A percentile compares a stretch with the other conserved stretches of the same genome.
phyloP scores from a whole-genome alignment of 2,888 invertebrate genomes.

The Zhuqinia jingwanae region DNA sequence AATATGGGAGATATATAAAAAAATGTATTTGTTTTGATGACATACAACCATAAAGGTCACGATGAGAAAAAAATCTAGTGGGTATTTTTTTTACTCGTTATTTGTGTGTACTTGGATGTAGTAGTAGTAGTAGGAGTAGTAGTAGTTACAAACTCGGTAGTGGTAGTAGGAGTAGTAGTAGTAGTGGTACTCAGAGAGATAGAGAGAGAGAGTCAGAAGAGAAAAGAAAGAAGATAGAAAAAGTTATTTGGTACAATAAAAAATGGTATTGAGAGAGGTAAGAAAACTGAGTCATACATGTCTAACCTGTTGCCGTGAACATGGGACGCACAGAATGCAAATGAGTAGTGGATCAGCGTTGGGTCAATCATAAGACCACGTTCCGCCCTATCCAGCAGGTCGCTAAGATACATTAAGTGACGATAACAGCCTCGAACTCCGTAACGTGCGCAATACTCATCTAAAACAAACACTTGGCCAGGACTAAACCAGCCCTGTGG shows the following conservation, averaged over 20 bases:
- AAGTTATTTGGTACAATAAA: slow-evolving; percentile 71
- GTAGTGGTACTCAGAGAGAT: slow-evolving; percentile 61
- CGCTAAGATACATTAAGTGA: slow-evolving; percentile 97
- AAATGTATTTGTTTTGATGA: slow-evolving; percentile 66
- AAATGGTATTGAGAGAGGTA: slow-evolving; percentile 76
- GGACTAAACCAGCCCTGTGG: slow-evolving; percentile 99
- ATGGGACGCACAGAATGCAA: slow-evolving; percentile 99
- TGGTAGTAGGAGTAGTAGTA: slow-evolving; percentile 54
- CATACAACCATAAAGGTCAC: slow-evolving; percentile 59
- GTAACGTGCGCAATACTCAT: slow-evolving; percentile 98
- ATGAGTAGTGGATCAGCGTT: slow-evolving; percentile 98
- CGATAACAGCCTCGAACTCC: slow-evolving; percentile 98
- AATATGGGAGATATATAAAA: not conserved
- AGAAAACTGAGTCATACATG: slow-evolving; percentile 78
- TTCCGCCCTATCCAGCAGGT: slow-evolving; percentile 96
- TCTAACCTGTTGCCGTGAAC: slow-evolving; percentile 98
- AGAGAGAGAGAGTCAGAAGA: slow-evolving; percentile 64
- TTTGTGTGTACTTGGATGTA: slow-evolving; percentile 74
- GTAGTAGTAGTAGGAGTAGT: slow-evolving; percentile 60
- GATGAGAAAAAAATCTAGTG: slow-evolving; percentile 48
- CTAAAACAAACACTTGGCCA: slow-evolving; percentile 98
- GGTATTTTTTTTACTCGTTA: slow-evolving; percentile 69
- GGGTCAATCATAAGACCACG: slow-evolving; percentile 98
- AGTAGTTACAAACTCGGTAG: slow-evolving; percentile 54
- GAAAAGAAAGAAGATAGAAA: slow-evolving; percentile 67